Conservation (phyloP, 2,113 vertebrate genomes). For the Rana temporaria region DNA sequence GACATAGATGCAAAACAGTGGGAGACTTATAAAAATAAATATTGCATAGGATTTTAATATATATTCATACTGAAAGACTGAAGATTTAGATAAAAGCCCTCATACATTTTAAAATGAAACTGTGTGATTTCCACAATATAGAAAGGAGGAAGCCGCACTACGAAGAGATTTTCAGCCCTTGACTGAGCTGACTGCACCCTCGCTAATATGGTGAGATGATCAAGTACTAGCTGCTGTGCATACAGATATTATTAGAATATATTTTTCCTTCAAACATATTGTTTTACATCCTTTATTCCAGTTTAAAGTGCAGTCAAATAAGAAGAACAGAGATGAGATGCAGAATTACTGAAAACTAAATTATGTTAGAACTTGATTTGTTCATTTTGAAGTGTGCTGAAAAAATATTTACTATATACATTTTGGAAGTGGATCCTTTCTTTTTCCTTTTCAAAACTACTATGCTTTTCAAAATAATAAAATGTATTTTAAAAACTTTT, state of each 20-base stretch:
- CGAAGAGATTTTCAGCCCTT: not conserved
- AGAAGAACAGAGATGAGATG: slow-evolving; percentile 25
- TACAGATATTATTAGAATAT: slow-evolving; percentile 37
- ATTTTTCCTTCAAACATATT: slow-evolving; percentile 43
- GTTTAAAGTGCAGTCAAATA: slow-evolving; percentile 36
- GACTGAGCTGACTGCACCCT: slow-evolving; percentile 21
- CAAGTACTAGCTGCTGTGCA: not conserved
- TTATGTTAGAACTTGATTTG: slow-evolving; percentile 11
- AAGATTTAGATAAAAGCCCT: slow-evolving; percentile 46
- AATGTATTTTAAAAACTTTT: not conserved
- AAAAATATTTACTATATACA: slow-evolving; percentile 2
- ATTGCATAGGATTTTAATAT: slow-evolving; percentile 16
- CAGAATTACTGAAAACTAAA: slow-evolving; percentile 19
- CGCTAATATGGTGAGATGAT: slow-evolving; percentile 28
- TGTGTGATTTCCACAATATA: not conserved
- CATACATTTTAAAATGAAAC: slow-evolving; percentile 55
- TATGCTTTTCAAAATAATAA: not conserved
- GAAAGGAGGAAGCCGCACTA: no score
- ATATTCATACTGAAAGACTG: slow-evolving; percentile 18
- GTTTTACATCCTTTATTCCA: slow-evolving; percentile 44
- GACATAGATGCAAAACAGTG: not conserved
- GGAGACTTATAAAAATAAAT: slow-evolving; percentile 31
- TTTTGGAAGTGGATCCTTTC: not conserved
- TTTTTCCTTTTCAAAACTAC: not conserved
- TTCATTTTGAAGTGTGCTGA: slow-evolving; percentile 24